phyloP scores from a whole-genome alignment of 2,113 vertebrate species.

The Aphyosemion australe region DNA sequence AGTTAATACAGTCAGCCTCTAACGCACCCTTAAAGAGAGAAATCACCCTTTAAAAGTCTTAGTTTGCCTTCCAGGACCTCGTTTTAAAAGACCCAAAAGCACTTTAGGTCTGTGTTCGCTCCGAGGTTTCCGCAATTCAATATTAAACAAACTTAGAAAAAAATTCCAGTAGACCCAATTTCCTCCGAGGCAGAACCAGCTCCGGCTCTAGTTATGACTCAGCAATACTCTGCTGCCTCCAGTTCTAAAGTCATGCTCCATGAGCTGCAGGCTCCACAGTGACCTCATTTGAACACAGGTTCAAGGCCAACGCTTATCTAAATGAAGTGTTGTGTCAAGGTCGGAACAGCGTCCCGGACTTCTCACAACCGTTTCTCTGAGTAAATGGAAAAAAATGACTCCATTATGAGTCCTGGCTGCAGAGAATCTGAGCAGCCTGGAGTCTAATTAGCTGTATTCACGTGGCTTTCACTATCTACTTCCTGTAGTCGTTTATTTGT shows the following conservation, averaged over 20 bases:
- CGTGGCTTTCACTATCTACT: conserved; percentile 17
- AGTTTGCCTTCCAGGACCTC: conserved; percentile 8
- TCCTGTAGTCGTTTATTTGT: conserved; percentile 38
- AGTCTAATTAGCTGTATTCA: conserved; percentile 51
- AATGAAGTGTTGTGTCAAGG: conserved; percentile 69
- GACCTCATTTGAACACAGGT: conserved; percentile 54
- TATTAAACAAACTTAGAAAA: conserved; percentile 25
- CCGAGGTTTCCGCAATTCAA: conserved; percentile 4
- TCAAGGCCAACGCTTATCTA: conserved; percentile 57
- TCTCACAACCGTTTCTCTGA: conserved; percentile 45
- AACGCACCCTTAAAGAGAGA: not conserved
- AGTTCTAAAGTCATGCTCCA: conserved; percentile 36
- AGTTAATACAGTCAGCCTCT: not conserved
- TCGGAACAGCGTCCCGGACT: conserved; percentile 51
- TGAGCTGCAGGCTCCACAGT: conserved; percentile 32
- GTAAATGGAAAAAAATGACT: conserved; percentile 45
- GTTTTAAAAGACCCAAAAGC: conserved; percentile 10
- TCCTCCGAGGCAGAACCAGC: conserved; percentile 1
- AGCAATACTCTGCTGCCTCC: conserved; percentile 8
- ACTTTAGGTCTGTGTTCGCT: not conserved
- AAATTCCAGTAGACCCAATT: conserved; percentile 3
- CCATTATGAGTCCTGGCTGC: conserved; percentile 44
- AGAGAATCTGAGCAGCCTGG: conserved; percentile 21
- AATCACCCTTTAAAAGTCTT: not conserved
- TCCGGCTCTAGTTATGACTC: not conserved